Evolutionary conservation across 1,140 invertebrate species (phyloP).

Genomic region (Vanessa tameamea): DNA sequence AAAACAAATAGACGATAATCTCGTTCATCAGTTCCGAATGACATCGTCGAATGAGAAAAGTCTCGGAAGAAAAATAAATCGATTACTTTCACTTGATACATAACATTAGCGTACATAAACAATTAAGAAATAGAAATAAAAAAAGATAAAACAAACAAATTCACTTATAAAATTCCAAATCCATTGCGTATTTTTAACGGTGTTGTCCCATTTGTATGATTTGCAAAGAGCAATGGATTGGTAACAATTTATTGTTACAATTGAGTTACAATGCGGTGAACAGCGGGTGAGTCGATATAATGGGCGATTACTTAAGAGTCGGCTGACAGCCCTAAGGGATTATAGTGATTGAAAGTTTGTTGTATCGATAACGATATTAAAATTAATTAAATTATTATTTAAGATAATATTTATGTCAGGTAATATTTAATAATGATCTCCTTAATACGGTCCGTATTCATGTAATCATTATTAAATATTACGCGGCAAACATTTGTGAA

Average conservation of each 20-base stretch:
- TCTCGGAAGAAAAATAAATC: not conserved
- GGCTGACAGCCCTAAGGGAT: conserved; percentile 59
- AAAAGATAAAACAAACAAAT: not conserved
- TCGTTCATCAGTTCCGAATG: not conserved
- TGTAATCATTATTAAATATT: too few species aligned
- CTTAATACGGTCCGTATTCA: too few species aligned
- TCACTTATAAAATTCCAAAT: not conserved
- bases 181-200: not conserved
- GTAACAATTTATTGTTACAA: conserved; percentile 25
- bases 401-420: too few species aligned
- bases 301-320: conserved; percentile 64
- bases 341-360: conserved; percentile 34
- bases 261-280: conserved; percentile 51
- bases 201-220: not conserved
- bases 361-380: conserved; percentile 30
- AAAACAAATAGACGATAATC: not conserved
- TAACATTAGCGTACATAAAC: not conserved
- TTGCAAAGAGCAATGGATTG: conserved; percentile 11
- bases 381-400: not conserved
- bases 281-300: conserved; percentile 58
- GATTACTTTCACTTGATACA: not conserved
- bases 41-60: not conserved
- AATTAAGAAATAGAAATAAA: not conserved
- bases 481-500: too few species aligned
- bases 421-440: too few species aligned